Conservation (phyloP, 2,888 invertebrate species). For the Microchrysa polita region DNA sequence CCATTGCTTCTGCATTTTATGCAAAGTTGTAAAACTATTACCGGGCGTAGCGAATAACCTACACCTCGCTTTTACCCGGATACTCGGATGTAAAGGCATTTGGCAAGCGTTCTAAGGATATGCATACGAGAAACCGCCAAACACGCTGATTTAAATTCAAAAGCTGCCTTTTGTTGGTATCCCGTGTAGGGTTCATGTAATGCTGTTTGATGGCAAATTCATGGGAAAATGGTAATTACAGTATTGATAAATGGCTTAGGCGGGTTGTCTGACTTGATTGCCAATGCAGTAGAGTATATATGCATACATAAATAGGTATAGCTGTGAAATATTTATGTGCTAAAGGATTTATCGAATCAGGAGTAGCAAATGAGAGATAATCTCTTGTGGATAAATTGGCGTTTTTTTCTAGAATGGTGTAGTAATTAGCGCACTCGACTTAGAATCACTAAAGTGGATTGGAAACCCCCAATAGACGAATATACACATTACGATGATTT, state of each 20-base stretch:
- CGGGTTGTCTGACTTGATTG: conserved; percentile 32
- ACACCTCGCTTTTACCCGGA: not conserved
- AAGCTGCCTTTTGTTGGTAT: conserved; percentile 5
- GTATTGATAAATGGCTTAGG: conserved; percentile 37
- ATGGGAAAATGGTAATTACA: conserved; percentile 40
- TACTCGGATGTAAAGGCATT: too few relatives aligned
- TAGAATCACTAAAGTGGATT: too few relatives aligned
- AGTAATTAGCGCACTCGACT: too few relatives aligned
- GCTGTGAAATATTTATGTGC: too few relatives aligned
- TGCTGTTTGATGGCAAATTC: conserved; percentile 14
- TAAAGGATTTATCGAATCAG: too few relatives aligned
- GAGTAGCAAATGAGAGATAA: too few relatives aligned
- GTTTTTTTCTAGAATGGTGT: too few relatives aligned
- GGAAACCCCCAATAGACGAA: not conserved
- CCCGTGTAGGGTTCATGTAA: conserved; percentile 7
- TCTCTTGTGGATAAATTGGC: too few relatives aligned
- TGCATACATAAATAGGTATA: too few relatives aligned
- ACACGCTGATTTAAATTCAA: conserved; percentile 24
- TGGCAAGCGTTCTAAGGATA: conserved; percentile 22
- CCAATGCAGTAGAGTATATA: too few relatives aligned
- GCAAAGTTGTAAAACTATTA: conserved; percentile 43
- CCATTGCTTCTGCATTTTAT: conserved; percentile 33
- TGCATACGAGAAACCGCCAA: not conserved
- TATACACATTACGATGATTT: not conserved
- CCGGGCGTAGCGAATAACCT: not conserved